Percentiles rank a stretch among this genome's conserved stretches.
phyloP scores from a whole-genome alignment of 2,113 vertebrate genomes.

The Colossoma macropomum region DNA sequence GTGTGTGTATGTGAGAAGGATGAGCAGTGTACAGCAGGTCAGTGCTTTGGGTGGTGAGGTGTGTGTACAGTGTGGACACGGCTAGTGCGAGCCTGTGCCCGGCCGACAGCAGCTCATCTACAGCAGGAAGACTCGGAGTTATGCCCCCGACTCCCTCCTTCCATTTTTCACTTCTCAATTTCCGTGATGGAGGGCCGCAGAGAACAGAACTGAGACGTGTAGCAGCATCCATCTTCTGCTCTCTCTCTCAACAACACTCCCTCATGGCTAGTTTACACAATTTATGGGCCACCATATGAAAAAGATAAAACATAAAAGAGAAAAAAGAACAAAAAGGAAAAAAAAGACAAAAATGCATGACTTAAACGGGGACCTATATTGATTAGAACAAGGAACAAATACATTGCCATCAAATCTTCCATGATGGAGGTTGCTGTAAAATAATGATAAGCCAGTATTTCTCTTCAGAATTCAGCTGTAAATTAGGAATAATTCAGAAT shows the following conservation, averaged over 20 bases:
- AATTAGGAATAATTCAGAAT: not conserved
- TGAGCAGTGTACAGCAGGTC: not conserved
- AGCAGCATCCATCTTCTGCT: slow-evolving; percentile 51
- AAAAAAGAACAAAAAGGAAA: not conserved
- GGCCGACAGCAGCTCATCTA: slow-evolving; percentile 44
- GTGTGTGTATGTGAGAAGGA: not conserved
- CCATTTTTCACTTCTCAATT: slow-evolving; percentile 59
- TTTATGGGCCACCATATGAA: slow-evolving; percentile 50
- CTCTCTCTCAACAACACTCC: slow-evolving; percentile 39
- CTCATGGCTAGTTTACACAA: slow-evolving; percentile 57
- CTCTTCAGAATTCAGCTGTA: no score
- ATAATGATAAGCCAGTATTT: no score
- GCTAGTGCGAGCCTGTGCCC: not conserved
- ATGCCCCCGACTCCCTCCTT: slow-evolving; percentile 22
- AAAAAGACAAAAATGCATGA: slow-evolving; percentile 6
- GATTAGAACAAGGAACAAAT: slow-evolving; percentile 20
- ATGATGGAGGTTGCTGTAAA: not conserved
- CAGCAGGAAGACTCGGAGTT: slow-evolving; percentile 40
- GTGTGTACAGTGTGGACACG: slow-evolving; percentile 11
- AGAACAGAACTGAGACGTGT: slow-evolving; percentile 46
- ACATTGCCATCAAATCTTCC: slow-evolving; percentile 73
- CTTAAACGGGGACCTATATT: slow-evolving; percentile 24
- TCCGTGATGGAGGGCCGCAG: slow-evolving; percentile 47
- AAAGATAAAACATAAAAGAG: slow-evolving; percentile 30
- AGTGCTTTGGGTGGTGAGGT: slow-evolving; percentile 16